Base-by-base conservation (phyloP, 2,888 invertebrate species). In the Lasius fuliginosus region DNA sequence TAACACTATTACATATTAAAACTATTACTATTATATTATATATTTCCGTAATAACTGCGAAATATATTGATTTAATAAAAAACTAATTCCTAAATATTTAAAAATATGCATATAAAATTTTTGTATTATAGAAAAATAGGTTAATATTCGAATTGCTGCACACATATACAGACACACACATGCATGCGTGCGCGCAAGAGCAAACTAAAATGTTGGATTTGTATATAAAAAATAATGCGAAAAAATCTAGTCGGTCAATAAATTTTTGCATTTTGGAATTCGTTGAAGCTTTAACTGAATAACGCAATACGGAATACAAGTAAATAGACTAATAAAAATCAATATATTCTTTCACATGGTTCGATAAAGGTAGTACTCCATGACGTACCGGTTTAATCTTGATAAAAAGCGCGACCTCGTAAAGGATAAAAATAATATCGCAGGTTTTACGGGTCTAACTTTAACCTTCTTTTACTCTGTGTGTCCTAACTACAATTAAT, bases 301-400 rank as follows among this genome's bases (percentile, higher is more conserved):
- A 42, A 58, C 42, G 42, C 64, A 65, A 53, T 36, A 15, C 12
- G 6, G 15, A 36, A 23, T 67, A 49, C 53, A 30, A 46, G 58
- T 74, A 83, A 83, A 84, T 84, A 86, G 79, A 65, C 71, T 69
- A 73, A 46, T 64, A 27, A 81, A 69, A 86, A 86, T 86, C 84
- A 65, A 86, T 84, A 84, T 86, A 76, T 81, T 84, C 60, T 64
- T 77, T 73, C 56, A n/a, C 53, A 36, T n/a, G 33, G 42, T 65
- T 65, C 81, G 74, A 67, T 74, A 84, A 68, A 84, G 67, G 40
- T 82, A 73, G 82, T 82, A 71, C 40, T 62, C 62, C 62, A 46
- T 82, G 53, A 82, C 56, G 67, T 82, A 65, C 53, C 15, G 30
- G 42, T 62, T 82, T 56, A 46, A 82, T 82, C 75, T 82, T 82